phyloP scores from a whole-genome alignment of 2,113 vertebrate species.

The Tautogolabrus adspersus region DNA sequence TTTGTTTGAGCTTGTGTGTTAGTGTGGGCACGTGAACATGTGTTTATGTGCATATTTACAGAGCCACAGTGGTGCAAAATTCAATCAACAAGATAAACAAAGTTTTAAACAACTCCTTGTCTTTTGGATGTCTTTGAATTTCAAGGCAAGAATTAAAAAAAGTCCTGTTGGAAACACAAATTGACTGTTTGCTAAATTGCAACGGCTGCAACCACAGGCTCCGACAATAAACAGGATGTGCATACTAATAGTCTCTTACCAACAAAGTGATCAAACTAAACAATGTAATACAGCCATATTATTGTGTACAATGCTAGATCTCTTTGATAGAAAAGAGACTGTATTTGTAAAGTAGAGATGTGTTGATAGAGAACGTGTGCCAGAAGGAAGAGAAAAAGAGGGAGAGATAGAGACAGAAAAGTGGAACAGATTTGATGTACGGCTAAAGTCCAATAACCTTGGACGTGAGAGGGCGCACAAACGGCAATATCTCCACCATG shows the following conservation, averaged over 20 bases:
- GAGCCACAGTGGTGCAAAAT: conserved; percentile 32
- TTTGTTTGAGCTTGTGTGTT: conserved; percentile 24
- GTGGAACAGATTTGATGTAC: conserved; percentile 51
- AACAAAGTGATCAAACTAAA: conserved; percentile 37
- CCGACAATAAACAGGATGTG: conserved; percentile 14
- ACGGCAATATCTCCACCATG: conserved; percentile 47
- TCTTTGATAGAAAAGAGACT: conserved; percentile 3
- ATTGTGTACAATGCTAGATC: background rate
- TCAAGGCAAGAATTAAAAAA: conserved; percentile 47
- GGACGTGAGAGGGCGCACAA: conserved; percentile 40
- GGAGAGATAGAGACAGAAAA: conserved; percentile 19
- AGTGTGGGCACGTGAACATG: background rate
- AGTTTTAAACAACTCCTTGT: conserved; percentile 50
- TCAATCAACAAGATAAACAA: conserved; percentile 66
- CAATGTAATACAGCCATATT: background rate
- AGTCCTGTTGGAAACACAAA: conserved; percentile 36
- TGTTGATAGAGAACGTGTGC: conserved; percentile 16
- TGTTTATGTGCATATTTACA: conserved; percentile 39
- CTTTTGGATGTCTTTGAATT: conserved; percentile 48
- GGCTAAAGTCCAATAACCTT: conserved; percentile 57
- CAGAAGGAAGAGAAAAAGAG: background rate
- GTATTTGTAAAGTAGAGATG: conserved; percentile 6
- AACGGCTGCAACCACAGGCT: conserved; percentile 18
- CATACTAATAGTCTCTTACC: conserved; percentile 38
- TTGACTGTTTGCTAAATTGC: conserved; percentile 22